These are phyloP conservation scores for Nomada ruficornis DNA, from an alignment of 2,888 invertebrate genomes.

Conservation along the genomic window DNA sequence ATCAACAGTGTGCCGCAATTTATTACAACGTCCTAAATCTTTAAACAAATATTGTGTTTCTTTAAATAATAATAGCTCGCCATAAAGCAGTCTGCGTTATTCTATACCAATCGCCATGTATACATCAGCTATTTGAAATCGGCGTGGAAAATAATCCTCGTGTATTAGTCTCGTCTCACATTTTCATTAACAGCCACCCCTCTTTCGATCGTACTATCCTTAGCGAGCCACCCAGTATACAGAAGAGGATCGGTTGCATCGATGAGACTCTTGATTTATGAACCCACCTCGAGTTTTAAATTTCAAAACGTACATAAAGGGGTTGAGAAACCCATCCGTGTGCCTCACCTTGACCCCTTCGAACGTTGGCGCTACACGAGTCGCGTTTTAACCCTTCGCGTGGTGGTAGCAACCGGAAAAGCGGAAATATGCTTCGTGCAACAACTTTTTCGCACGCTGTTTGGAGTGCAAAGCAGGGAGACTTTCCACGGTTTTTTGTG, in stretches of 20 bases:
- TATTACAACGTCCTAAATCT: too few species aligned
- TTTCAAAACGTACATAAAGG: background rate
- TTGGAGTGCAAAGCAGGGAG: background rate
- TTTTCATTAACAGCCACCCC: background rate
- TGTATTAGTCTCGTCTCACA: too few species aligned
- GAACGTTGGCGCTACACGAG: conserved; percentile 23
- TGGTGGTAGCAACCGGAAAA: background rate
- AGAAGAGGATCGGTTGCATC: background rate
- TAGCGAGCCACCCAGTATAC: background rate
- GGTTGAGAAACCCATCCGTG: background rate
- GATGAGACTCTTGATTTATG: conserved; percentile 21
- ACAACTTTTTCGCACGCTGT: conserved; percentile 25
- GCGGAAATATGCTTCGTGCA: conserved; percentile 12
- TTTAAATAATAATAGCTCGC: too few species aligned
- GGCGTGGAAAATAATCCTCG: too few species aligned
- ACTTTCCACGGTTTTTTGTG: background rate
- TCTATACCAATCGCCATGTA: too few species aligned
- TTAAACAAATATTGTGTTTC: too few species aligned
- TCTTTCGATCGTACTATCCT: background rate
- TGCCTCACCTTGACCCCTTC: conserved; percentile 41
- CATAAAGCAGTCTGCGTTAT: too few species aligned
- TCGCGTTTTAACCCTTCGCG: conserved; percentile 39
- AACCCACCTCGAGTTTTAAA: conserved; percentile 24
- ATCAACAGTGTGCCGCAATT: too few species aligned
- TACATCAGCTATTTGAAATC: too few species aligned